Evolutionary conservation across 2,113 vertebrate species (phyloP).

Genomic region (Marcusenius ussheri): DNA sequence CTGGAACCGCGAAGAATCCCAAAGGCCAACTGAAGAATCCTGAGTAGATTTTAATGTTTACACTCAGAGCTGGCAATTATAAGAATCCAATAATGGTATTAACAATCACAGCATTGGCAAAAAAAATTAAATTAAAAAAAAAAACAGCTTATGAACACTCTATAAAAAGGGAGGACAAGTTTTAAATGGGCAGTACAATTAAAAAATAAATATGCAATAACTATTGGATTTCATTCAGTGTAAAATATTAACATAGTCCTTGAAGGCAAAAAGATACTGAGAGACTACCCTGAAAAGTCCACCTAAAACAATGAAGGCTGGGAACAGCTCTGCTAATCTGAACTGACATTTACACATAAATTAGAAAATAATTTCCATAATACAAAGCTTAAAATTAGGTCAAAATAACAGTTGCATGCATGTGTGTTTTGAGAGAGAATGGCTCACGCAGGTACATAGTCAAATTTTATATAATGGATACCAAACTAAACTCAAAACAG

Average conservation of each 20-base stretch:
- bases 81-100: conserved; percentile 21
- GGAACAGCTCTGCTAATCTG: conserved; percentile 21
- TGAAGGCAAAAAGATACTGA: conserved; percentile 22
- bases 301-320: conserved; percentile 14
- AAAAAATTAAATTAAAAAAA: conserved; percentile 17
- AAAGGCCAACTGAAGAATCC: conserved; percentile 24
- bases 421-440: conserved; percentile 43
- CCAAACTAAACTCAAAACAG: conserved; percentile 71
- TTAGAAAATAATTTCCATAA: conserved; percentile 19
- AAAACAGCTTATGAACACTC: conserved; percentile 24
- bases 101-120: conserved; percentile 27
- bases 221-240: conserved; percentile 63
- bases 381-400: conserved; percentile 22
- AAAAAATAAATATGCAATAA: conserved; percentile 58
- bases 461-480: conserved; percentile 70
- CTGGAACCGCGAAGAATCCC: conserved; percentile 21
- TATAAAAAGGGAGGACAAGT: conserved; percentile 18
- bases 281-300: not conserved
- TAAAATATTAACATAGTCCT: conserved; percentile 51
- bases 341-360: conserved; percentile 24
- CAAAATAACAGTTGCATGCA: conserved; percentile 21
- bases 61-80: conserved; percentile 25
- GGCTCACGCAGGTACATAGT: conserved; percentile 54
- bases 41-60: conserved; percentile 28
- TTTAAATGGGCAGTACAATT: conserved; percentile 22